These are phyloP conservation scores for Manis crassicaudata DNA, from an alignment of 2,797 vertebrate species.

Conservation along the genomic window DNA sequence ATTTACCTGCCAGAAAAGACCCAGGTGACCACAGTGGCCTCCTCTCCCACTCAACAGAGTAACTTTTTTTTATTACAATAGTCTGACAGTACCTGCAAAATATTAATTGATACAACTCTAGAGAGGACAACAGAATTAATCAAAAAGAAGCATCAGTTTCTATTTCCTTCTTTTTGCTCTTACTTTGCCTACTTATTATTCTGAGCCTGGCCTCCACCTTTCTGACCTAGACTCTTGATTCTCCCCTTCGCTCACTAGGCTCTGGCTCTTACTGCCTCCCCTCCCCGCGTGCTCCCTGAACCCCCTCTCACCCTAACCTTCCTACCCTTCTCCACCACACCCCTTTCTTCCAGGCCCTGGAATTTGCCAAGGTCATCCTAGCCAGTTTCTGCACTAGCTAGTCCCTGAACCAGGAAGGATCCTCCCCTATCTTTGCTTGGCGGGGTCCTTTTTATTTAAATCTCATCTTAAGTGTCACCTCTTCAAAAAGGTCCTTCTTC, in stretches of 20 bases:
- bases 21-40: neutral
- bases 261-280: neutral
- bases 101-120: neutral
- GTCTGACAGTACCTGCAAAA: conserved; percentile 4
- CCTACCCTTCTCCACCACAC: neutral
- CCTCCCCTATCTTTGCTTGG: neutral
- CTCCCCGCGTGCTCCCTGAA: neutral
- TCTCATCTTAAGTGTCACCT: neutral
- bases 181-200: neutral
- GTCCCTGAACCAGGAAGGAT: neutral
- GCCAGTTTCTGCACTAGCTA: conserved; percentile 30
- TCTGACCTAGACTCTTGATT: neutral
- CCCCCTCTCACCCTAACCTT: neutral
- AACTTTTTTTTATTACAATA: neutral
- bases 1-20: conserved; percentile 28
- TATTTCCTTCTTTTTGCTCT: neutral
- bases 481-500: conserved; percentile 8
- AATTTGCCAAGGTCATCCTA: conserved; percentile 9
- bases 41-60: neutral
- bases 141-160: neutral
- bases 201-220: neutral
- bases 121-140: neutral
- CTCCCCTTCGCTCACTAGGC: neutral
- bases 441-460: conserved; percentile 18
- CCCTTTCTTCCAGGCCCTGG: neutral